A percentile compares a stretch with the other conserved stretches of the same genome.
phyloP scores from a whole-genome alignment of 1,140 invertebrate species.

The Drosophila melanica region DNA sequence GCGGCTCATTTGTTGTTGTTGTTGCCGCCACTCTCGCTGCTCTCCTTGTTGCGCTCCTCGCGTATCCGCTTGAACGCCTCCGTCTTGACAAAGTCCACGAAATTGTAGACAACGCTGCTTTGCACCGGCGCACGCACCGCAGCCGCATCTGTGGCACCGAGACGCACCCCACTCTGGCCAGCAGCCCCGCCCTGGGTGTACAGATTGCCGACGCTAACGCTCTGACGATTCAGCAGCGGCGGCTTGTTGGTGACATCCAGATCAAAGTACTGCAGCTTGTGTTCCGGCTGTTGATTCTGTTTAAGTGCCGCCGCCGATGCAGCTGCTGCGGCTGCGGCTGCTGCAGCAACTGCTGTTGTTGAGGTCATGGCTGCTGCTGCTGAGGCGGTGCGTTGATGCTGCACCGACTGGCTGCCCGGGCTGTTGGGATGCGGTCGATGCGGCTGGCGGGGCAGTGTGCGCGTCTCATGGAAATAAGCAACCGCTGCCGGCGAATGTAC shows the following conservation, averaged over 20 bases:
- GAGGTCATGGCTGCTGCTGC: slow-evolving; percentile 63
- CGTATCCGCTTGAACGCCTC: slow-evolving; percentile 95
- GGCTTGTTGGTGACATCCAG: slow-evolving; percentile 86
- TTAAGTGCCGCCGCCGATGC: slow-evolving; percentile 36
- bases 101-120: slow-evolving; percentile 91
- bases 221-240: slow-evolving; percentile 64
- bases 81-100: slow-evolving; percentile 95
- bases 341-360: slow-evolving; percentile 2
- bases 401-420: slow-evolving; percentile 62
- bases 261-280: slow-evolving; percentile 88
- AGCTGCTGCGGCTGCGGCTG: slow-evolving; percentile 9
- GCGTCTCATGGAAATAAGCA: slow-evolving; percentile 70
- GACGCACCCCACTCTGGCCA: slow-evolving; percentile 30
- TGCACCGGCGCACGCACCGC: slow-evolving; percentile 53
- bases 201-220: slow-evolving; percentile 68
- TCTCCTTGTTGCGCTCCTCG: slow-evolving; percentile 88
- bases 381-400: slow-evolving; percentile 75
- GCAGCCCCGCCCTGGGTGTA: slow-evolving; percentile 45
- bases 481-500: slow-evolving; percentile 48
- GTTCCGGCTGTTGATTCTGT: slow-evolving; percentile 59
- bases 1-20: slow-evolving; percentile 18
- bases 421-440: slow-evolving; percentile 67
- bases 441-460: slow-evolving; percentile 75
- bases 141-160: slow-evolving; percentile 46
- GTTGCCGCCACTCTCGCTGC: slow-evolving; percentile 52